A percentile compares a stretch with the other conserved stretches of the same genome.
Conservation (phyloP, 2,113 vertebrate genomes). For the Speoplatyrhinus poulsoni region DNA sequence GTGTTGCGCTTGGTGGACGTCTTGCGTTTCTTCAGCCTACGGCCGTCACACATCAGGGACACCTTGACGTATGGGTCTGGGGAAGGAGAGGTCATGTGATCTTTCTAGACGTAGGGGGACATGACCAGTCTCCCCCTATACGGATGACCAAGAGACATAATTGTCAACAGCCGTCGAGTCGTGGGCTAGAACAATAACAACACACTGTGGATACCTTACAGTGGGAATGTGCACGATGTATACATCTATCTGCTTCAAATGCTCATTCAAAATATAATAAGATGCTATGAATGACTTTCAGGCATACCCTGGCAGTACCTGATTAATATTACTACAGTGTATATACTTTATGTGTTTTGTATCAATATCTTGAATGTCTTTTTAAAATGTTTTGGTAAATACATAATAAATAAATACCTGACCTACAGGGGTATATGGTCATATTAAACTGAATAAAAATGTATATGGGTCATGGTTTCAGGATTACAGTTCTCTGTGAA, state of each 20-base stretch:
- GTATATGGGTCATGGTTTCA: no score
- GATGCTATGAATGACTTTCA: no score
- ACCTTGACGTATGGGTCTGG: constrained; percentile 98
- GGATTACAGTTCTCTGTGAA: no score
- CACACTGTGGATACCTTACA: not conserved
- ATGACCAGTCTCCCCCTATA: not conserved
- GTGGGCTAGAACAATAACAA: not conserved
- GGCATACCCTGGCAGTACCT: no score
- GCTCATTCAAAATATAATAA: not conserved
- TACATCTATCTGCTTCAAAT: not conserved
- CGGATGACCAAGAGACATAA: not conserved
- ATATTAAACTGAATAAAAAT: no score
- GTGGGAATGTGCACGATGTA: not conserved
- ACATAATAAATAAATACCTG: no score
- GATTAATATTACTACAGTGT: no score
- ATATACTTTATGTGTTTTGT: no score
- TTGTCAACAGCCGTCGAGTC: not conserved
- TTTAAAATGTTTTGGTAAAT: no score
- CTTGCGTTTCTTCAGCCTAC: constrained; percentile 96
- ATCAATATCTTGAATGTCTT: no score
- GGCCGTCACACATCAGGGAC: constrained; percentile 95
- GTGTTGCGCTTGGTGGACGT: constrained; percentile 98
- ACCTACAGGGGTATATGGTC: no score
- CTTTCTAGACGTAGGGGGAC: not conserved
- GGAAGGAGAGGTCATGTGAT: constrained; percentile 1